Conservation (phyloP, 2,888 invertebrate species). For the Hesperia comma region DNA sequence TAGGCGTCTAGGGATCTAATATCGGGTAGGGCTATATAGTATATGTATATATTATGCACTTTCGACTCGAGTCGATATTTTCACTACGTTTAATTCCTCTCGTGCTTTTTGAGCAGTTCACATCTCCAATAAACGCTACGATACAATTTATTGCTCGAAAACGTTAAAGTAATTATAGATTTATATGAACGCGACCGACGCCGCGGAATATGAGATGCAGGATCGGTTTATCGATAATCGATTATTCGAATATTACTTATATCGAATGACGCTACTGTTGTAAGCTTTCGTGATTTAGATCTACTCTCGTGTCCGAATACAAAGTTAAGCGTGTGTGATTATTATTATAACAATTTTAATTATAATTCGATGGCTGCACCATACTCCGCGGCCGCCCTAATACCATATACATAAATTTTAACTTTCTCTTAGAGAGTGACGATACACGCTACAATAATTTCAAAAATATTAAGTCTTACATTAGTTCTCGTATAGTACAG, state of each 20-base stretch:
- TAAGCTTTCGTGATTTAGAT: conserved; percentile 23
- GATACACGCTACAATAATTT: conserved; percentile 68
- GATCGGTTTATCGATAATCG: conserved; percentile 12
- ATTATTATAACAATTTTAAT: conserved; percentile 21
- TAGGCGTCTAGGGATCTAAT: conserved; percentile 68
- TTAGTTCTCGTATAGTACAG: conserved; percentile 59
- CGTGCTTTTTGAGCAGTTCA: conserved; percentile 77
- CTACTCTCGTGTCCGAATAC: conserved; percentile 30
- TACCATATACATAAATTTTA: conserved; percentile 28
- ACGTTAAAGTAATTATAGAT: conserved; percentile 28
- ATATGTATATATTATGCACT: conserved; percentile 53
- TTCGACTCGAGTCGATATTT: conserved; percentile 53
- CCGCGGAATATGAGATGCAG: conserved; percentile 30
- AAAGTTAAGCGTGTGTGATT: conserved; percentile 32
- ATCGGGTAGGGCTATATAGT: conserved; percentile 55
- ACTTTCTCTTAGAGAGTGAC: conserved; percentile 49
- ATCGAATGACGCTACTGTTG: conserved; percentile 25
- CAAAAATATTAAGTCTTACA: conserved; percentile 75
- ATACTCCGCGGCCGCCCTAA: conserved; percentile 25
- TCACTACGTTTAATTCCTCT: conserved; percentile 78
- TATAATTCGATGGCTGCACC: conserved; percentile 10
- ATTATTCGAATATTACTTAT: conserved; percentile 23
- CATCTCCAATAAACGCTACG: conserved; percentile 55
- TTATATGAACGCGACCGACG: conserved; percentile 21
- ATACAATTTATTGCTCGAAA: conserved; percentile 64